Conservation (phyloP, 1,140 invertebrate genomes). For the Drosophila parabipectinata region DNA sequence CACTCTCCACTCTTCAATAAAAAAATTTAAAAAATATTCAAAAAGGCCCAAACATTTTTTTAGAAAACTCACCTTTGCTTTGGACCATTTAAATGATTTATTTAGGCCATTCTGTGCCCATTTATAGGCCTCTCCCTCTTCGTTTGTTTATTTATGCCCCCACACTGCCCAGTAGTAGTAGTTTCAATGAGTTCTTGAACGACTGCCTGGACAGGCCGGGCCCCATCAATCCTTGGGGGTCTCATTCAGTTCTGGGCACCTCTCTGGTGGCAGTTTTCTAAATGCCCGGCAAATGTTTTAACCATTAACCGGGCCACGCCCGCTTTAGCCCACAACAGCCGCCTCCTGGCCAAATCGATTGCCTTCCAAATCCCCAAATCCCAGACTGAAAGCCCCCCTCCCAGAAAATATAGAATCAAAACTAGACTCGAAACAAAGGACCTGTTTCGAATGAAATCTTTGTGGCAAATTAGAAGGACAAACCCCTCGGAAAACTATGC, state of each 20-base stretch:
- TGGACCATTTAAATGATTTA: neutral
- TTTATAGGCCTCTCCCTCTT: neutral
- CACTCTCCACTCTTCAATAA: too few species aligned
- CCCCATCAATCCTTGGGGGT: conserved; percentile 21
- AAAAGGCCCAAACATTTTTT: too few species aligned
- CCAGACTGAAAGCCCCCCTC: neutral
- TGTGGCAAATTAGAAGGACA: conserved; percentile 68
- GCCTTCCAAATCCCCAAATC: neutral
- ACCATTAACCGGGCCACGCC: conserved; percentile 27
- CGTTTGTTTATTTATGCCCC: neutral
- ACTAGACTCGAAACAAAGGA: conserved; percentile 28
- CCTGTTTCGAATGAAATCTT: conserved; percentile 42
- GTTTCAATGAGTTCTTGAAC: neutral
- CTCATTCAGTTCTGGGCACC: conserved; percentile 4
- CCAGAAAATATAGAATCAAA: conserved; percentile 7
- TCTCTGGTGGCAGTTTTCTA: conserved; percentile 1
- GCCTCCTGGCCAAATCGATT: conserved; percentile 37
- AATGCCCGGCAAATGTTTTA: conserved; percentile 26
- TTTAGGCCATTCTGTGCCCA: neutral
- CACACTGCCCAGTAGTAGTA: neutral
- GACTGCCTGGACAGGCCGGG: neutral
- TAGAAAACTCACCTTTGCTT: neutral
- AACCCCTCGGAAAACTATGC: conserved; percentile 69
- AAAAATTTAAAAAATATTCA: too few species aligned
- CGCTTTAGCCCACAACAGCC: neutral